phyloP scores from a whole-genome alignment of 2,113 vertebrate genomes.

The Pterocles gutturalis region DNA sequence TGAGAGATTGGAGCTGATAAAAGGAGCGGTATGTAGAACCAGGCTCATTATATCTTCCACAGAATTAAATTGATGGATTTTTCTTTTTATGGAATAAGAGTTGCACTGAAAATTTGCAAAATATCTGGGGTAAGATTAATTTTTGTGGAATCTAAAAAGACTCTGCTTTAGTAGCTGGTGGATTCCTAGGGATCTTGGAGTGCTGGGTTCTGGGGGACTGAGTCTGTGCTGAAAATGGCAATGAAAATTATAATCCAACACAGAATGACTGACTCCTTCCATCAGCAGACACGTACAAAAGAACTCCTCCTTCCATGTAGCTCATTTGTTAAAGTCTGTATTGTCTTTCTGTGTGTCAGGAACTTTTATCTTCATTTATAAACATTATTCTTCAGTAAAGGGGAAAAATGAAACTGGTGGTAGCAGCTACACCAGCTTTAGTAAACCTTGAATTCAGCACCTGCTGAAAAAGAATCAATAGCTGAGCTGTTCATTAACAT shows the following conservation, averaged over 20 bases:
- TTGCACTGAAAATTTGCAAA: not conserved
- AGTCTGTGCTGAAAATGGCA: not conserved
- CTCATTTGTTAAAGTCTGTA: not conserved
- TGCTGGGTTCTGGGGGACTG: not conserved
- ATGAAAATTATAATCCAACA: not conserved
- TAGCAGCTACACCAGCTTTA: not conserved
- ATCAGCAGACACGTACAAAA: not conserved
- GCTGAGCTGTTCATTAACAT: not conserved
- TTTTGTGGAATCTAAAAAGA: not conserved
- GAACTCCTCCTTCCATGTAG: not conserved
- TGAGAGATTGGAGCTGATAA: conserved; percentile 24
- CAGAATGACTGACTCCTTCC: not conserved
- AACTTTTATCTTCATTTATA: not conserved
- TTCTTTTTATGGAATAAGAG: not conserved
- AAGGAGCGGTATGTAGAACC: not conserved
- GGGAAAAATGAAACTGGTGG: not conserved
- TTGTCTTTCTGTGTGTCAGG: not conserved
- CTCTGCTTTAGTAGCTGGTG: not conserved
- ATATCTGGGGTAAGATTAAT: not conserved
- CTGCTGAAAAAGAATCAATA: not conserved
- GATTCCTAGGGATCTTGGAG: not conserved
- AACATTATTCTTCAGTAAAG: not conserved
- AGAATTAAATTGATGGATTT: not conserved
- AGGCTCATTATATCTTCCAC: conserved; percentile 11
- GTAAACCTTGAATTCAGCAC: not conserved